These are phyloP conservation scores for Caenorhabditis uteleia DNA, from an alignment of 2,888 invertebrate species.

Conservation along the genomic window DNA sequence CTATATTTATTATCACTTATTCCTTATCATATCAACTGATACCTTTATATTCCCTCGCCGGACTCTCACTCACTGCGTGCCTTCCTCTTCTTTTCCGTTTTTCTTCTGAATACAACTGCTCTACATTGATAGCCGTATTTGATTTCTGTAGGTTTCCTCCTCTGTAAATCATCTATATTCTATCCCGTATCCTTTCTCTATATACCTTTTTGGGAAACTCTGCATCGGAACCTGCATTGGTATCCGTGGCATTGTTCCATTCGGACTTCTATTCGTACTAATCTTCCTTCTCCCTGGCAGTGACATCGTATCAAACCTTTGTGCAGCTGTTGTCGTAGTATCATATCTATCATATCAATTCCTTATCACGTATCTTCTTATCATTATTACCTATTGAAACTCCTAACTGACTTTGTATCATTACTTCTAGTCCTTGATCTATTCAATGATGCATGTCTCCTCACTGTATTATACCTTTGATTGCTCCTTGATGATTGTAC, in stretches of 20 bases:
- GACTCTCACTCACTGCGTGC: constrained; percentile 51
- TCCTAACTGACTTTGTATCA: constrained; percentile 65
- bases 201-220: constrained; percentile 42
- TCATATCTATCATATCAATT: not conserved
- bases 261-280: constrained; percentile 50
- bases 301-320: constrained; percentile 61
- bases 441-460: constrained; percentile 61
- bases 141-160: constrained; percentile 52
- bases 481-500: constrained; percentile 65
- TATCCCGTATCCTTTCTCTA: too few relatives aligned
- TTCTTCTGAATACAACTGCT: constrained; percentile 49
- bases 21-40: not conserved
- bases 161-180: constrained; percentile 39
- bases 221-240: too few relatives aligned
- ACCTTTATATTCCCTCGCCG: constrained; percentile 54
- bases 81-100: constrained; percentile 36
- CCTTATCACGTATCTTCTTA: not conserved
- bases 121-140: constrained; percentile 54
- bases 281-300: constrained; percentile 59
- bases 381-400: constrained; percentile 44
- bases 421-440: constrained; percentile 32
- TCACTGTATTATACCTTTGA: constrained; percentile 60
- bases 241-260: constrained; percentile 47
- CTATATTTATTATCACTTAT: constrained; percentile 21
- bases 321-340: constrained; percentile 20